Percentiles rank a stretch among this genome's conserved stretches.
Conservation (phyloP, 2,797 vertebrate genomes). For the Oryzias sinensis region DNA sequence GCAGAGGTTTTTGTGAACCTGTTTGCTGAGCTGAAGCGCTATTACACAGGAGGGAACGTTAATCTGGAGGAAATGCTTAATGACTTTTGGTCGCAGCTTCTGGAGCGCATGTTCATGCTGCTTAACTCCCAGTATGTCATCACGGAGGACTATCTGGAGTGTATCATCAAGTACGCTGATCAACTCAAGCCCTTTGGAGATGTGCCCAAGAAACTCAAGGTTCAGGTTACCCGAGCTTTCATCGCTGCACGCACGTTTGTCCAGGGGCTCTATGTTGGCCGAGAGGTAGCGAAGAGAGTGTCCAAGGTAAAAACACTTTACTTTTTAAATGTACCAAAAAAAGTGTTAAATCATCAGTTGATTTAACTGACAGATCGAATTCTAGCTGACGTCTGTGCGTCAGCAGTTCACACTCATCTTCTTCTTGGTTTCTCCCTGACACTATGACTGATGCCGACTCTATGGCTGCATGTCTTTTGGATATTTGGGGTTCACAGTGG, state of each 20-base stretch:
- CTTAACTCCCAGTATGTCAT: constrained; percentile 96
- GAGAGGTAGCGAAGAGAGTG: constrained; percentile 93
- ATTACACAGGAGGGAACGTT: constrained; percentile 94
- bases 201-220: constrained; percentile 92
- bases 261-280: constrained; percentile 93
- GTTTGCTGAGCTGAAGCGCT: constrained; percentile 92
- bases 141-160: constrained; percentile 96
- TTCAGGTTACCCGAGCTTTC: constrained; percentile 94
- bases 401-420: constrained; percentile 16
- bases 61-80: constrained; percentile 97
- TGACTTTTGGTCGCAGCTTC: constrained; percentile 94
- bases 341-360: constrained; percentile 1
- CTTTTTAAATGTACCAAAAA: constrained; percentile 6
- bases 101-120: constrained; percentile 98
- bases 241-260: constrained; percentile 94
- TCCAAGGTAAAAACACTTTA: constrained; percentile 86
- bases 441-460: constrained; percentile 24
- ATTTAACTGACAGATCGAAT: constrained; percentile 1
- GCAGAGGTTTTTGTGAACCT: constrained; percentile 95
- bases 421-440: constrained; percentile 11
- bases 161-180: constrained; percentile 96
- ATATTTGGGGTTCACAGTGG: constrained; percentile 27
- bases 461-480: constrained; percentile 34
- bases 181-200: constrained; percentile 97
- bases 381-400: constrained; percentile 15